A percentile compares a stretch with the other conserved stretches of the same genome.
phyloP scores from a whole-genome alignment of 2,888 invertebrate species.

The Eustalomyia histrio region DNA sequence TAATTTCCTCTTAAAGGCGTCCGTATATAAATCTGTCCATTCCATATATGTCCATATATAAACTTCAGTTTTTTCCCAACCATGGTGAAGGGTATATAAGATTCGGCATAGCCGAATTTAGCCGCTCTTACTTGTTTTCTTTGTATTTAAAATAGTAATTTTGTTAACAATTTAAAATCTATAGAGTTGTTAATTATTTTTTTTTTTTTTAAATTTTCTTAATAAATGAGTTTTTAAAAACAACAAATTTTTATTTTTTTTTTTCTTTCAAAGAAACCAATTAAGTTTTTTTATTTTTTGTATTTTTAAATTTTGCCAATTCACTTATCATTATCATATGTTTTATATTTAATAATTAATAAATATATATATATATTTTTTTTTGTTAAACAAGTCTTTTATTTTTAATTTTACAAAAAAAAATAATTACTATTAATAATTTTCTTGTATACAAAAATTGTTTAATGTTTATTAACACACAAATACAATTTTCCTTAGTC shows the following conservation, averaged over 20 bases:
- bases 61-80: no score
- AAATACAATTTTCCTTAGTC: conserved; percentile 17
- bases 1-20: no score
- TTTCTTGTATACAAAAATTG: background rate
- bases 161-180: background rate
- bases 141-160: background rate
- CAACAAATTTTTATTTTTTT: background rate
- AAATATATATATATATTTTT: background rate
- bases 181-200: background rate
- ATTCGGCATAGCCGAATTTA: no score
- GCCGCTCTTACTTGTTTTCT: no score
- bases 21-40: no score
- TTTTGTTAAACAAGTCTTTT: background rate
- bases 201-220: background rate
- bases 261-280: background rate
- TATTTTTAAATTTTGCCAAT: background rate
- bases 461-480: background rate
- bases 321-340: conserved; percentile 1
- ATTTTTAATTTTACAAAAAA: background rate
- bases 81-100: no score
- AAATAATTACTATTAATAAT: background rate
- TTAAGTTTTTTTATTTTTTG: background rate
- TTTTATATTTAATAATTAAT: conserved; percentile 5
- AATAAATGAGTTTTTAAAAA: background rate
- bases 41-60: no score